A percentile compares a stretch with the other conserved stretches of the same genome.
Evolutionary conservation across 2,888 invertebrate species (phyloP).

Genomic region (Lamproptera curius): DNA sequence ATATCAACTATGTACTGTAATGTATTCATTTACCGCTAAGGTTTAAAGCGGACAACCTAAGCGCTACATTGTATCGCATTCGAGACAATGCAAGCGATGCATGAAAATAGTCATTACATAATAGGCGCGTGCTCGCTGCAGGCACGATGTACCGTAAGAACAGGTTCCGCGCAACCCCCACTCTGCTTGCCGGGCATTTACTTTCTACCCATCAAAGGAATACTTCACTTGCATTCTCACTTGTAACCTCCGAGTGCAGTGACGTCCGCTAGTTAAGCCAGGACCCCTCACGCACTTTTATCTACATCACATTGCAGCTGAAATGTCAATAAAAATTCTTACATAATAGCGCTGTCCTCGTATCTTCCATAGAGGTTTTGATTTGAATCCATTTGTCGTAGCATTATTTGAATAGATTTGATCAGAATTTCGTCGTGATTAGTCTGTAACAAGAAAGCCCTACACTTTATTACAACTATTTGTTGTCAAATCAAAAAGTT

Average conservation of each 20-base stretch:
- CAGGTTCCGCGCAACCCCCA: conserved; percentile 58
- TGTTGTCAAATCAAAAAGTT: no score
- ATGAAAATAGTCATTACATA: conserved; percentile 72
- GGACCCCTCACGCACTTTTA: conserved; percentile 1
- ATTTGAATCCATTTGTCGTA: no score
- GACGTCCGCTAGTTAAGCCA: conserved; percentile 5
- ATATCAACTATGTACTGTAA: no score
- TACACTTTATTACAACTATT: no score
- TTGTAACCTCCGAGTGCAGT: conserved; percentile 28
- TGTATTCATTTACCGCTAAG: not conserved
- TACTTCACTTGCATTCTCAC: conserved; percentile 48
- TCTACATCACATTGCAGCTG: no score
- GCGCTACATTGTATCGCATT: not conserved
- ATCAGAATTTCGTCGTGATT: no score
- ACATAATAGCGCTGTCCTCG: no score
- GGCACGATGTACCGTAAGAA: conserved; percentile 69
- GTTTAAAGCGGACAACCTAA: not conserved
- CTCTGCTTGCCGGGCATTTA: conserved; percentile 61
- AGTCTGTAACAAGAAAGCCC: no score
- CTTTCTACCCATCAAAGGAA: conserved; percentile 75
- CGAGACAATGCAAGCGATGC: conserved; percentile 35
- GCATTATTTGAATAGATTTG: no score
- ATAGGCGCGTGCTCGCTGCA: conserved; percentile 65
- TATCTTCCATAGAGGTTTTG: no score
- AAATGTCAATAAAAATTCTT: no score